Base-by-base conservation (phyloP, 2,888 invertebrate species). In the Laothoe populi region DNA sequence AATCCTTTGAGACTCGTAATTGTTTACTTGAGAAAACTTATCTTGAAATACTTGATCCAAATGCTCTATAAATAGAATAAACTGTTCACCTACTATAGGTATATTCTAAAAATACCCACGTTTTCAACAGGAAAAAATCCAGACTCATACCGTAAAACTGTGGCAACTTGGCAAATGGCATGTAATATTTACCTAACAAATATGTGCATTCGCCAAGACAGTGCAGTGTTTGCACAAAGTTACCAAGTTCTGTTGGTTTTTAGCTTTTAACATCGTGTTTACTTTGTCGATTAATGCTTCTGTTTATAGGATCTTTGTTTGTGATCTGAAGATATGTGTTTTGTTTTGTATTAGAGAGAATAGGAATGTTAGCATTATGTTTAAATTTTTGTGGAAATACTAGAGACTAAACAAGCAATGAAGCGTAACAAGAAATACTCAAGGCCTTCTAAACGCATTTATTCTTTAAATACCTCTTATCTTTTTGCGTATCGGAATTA, bases 101-200 rank as follows among this genome's bases (percentile, higher is more conserved):
- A 5, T 16, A 5, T 8, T 44, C 0, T 7, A 24, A 24, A 4
- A 26, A 24, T n/a, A n/a, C 24, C 13, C 24, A 45, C 1, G 24
- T n/a, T 24, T 16, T 26, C 11, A 19, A 53, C 16, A 53, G 19
- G 46, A 35, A 10, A 53, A 11, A 19, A 11, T 19, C 35, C 31
- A 53, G 35, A 35, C 19, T 53, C 13, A 48, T 48, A 48, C 26
- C 48, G n/a, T 35, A 53, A 53, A 53, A 53, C 67, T 68, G 66
- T 53, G 72, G 75, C 77, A 77, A 77, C 75, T 80, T 75, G 69
- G 79, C 77, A 77, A 78, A 78, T 75, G 78, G 75, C 70, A 66
- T 70, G 65, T 70, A 71, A 69, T 77, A 78, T 79, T 78, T 80
- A 75, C 75, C 65, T 70, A 66, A 65, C 75, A 75, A 73, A 78